Percentiles rank a stretch among this genome's conserved stretches.
Conservation (phyloP, 2,797 vertebrate species). For the Dryobates pubescens region DNA sequence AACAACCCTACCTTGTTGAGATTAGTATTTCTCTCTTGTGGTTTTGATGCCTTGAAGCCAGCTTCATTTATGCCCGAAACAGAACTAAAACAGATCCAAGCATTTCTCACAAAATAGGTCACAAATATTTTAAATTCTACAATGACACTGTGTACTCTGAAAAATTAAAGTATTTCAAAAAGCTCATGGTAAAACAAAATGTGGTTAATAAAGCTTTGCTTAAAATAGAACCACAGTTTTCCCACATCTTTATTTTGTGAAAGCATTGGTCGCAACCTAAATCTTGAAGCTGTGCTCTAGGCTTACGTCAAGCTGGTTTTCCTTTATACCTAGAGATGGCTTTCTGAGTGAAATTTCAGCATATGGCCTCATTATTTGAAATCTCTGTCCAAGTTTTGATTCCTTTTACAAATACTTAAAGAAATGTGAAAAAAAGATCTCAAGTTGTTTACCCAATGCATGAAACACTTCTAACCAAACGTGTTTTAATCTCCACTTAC, state of each 20-base stretch:
- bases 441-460: neutral
- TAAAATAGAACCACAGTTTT: neutral
- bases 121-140: neutral
- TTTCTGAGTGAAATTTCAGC: neutral
- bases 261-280: neutral
- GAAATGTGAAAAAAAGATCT: neutral
- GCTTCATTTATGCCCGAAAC: constrained; percentile 23
- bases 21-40: neutral
- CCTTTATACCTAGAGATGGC: neutral
- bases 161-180: neutral
- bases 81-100: constrained; percentile 15
- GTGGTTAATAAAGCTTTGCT: neutral
- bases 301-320: neutral
- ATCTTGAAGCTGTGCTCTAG: neutral
- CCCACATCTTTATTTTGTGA: neutral
- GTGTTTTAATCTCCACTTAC: neutral
- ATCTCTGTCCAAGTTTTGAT: neutral
- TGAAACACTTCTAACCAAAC: neutral
- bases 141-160: neutral
- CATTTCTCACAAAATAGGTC: neutral
- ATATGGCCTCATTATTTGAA: neutral
- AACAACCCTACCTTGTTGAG: neutral
- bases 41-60: neutral
- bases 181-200: neutral
- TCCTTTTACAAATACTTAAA: neutral